Conservation (phyloP, 2,888 invertebrate genomes). For the Drosophila bunnanda region DNA sequence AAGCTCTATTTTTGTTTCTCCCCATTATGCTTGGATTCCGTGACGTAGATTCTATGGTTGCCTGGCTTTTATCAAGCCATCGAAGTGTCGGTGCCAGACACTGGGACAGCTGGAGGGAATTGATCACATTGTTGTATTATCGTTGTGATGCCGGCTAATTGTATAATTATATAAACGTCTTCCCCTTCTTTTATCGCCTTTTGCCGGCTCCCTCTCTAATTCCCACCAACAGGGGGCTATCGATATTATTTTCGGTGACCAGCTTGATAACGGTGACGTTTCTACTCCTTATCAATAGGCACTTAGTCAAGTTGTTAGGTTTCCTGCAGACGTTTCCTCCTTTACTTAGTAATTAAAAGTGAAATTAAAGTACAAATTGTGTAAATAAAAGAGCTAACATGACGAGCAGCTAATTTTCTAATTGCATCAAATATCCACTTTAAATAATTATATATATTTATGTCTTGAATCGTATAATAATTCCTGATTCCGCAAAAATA, state of each 20-base stretch:
- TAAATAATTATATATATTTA: neutral
- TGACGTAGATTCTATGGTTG: conserved; percentile 10
- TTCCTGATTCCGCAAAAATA: neutral
- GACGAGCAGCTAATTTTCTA: neutral
- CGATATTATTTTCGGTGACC: neutral
- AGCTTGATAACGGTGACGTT: conserved; percentile 39
- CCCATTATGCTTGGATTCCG: conserved; percentile 3
- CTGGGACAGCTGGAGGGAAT: neutral
- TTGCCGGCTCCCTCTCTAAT: neutral
- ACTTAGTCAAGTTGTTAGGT: conserved; percentile 12
- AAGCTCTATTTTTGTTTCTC: conserved; percentile 1
- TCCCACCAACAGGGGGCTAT: neutral
- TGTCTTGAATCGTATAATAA: too few species aligned
- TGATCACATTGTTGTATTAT: conserved; percentile 1
- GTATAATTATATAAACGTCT: conserved; percentile 2
- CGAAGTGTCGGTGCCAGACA: conserved; percentile 2
- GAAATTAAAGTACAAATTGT: neutral
- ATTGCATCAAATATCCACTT: neutral
- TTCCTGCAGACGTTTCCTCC: neutral
- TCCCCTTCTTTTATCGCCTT: neutral
- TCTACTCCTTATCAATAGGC: conserved; percentile 25
- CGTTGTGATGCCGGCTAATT: neutral
- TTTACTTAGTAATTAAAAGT: neutral
- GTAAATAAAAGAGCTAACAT: neutral
- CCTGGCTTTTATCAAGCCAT: conserved; percentile 8